phyloP scores from a whole-genome alignment of 92 coral and sea anemone genomes.

The Heliopora coerulea region DNA sequence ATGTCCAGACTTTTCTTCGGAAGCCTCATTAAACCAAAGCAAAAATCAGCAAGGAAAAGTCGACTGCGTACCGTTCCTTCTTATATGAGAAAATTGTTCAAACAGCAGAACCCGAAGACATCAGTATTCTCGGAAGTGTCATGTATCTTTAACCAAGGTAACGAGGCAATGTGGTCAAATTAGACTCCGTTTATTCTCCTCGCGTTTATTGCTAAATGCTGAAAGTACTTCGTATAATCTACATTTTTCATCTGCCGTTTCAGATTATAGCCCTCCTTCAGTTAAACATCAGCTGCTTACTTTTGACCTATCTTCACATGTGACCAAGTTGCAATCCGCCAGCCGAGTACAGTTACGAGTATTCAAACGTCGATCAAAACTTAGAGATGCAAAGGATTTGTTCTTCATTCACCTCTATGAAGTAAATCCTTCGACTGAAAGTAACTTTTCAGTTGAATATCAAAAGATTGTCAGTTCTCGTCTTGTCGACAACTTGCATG shows the following conservation, averaged over 20 bases:
- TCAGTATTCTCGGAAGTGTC: slow-evolving; percentile 27
- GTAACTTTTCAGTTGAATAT: slow-evolving; percentile 39
- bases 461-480: slow-evolving; percentile 65
- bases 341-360: slow-evolving; percentile 72
- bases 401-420: slow-evolving; percentile 73
- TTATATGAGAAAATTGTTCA: slow-evolving; percentile 13
- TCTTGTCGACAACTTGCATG: slow-evolving; percentile 53
- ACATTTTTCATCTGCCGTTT: background rate
- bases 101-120: slow-evolving; percentile 16
- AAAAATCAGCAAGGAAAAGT: slow-evolving; percentile 7
- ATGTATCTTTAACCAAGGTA: slow-evolving; percentile 17
- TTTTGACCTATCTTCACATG: slow-evolving; percentile 71
- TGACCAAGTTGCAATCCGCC: slow-evolving; percentile 59
- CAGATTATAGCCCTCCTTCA: slow-evolving; percentile 1
- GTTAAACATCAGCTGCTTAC: slow-evolving; percentile 62
- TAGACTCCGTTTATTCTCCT: background rate
- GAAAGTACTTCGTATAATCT: background rate
- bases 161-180: background rate
- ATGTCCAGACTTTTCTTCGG: slow-evolving; percentile 5
- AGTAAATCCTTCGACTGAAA: slow-evolving; percentile 53
- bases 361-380: slow-evolving; percentile 85
- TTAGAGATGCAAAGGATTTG: slow-evolving; percentile 47
- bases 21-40: background rate
- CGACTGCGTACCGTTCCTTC: slow-evolving; percentile 22
- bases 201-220: background rate